phyloP scores from a whole-genome alignment of 2,888 invertebrate species.

The Oxyscelio sp. region DNA sequence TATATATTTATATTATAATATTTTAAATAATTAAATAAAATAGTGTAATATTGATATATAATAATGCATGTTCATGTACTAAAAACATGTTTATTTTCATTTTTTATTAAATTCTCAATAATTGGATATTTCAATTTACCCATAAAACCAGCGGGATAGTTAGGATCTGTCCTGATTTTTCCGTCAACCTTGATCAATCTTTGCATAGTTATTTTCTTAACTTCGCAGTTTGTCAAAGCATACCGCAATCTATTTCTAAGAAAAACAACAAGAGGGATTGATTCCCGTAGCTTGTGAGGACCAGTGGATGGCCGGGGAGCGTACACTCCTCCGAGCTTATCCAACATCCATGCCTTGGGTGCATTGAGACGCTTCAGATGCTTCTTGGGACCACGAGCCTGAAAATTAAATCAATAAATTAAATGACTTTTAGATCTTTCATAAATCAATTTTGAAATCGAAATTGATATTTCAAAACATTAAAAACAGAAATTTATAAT shows the following conservation, averaged over 20 bases:
- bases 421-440: too few species aligned
- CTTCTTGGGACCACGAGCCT: constrained; percentile 99
- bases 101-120: too few species aligned
- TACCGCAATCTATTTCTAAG: constrained; percentile 99
- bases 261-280: constrained; percentile 98
- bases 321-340: constrained; percentile 99
- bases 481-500: too few species aligned
- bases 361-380: constrained; percentile 99
- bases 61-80: too few species aligned
- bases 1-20: too few species aligned
- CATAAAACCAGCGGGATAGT: constrained; percentile 93
- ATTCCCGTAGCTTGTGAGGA: constrained; percentile 99
- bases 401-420: constrained; percentile 90
- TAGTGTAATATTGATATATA: too few species aligned
- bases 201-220: constrained; percentile 99
- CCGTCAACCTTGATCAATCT: constrained; percentile 99
- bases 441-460: too few species aligned
- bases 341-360: constrained; percentile 99
- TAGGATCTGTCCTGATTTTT: constrained; percentile 98
- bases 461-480: too few species aligned
- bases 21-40: too few species aligned
- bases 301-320: constrained; percentile 99
- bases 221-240: constrained; percentile 98
- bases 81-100: too few species aligned
- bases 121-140: constrained; percentile 26